phyloP scores from a whole-genome alignment of 2,113 vertebrate genomes.

The Cyphomyrus plagiostoma region DNA sequence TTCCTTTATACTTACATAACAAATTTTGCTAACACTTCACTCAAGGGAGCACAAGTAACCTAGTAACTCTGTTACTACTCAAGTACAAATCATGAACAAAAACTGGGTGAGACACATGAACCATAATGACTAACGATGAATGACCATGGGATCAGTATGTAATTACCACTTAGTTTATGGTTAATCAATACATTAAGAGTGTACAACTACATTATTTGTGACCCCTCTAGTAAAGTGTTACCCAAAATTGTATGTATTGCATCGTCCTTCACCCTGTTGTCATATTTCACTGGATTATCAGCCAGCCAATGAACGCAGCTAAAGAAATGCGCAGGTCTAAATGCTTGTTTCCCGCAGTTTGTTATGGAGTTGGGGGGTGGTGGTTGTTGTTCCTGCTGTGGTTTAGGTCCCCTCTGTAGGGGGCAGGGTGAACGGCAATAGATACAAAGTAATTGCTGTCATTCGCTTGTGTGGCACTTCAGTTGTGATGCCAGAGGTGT shows the following conservation, averaged over 20 bases:
- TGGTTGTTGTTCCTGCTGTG: background rate
- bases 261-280: background rate
- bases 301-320: background rate
- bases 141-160: background rate
- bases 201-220: background rate
- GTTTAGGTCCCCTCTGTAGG: background rate
- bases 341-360: background rate
- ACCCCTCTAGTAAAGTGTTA: background rate
- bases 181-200: background rate
- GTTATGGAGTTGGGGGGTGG: background rate
- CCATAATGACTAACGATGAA: background rate
- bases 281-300: background rate
- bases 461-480: background rate
- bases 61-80: too few species aligned
- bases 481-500: background rate
- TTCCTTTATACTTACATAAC: background rate
- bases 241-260: background rate
- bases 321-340: background rate
- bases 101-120: background rate
- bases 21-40: background rate
- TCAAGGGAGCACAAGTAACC: background rate
- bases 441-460: background rate
- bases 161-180: background rate
- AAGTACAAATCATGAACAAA: background rate
- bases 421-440: background rate